Percentiles rank a stretch among this genome's conserved stretches.
Conservation (phyloP, 2,888 invertebrate species). For the Brachynemurus nebulosus region DNA sequence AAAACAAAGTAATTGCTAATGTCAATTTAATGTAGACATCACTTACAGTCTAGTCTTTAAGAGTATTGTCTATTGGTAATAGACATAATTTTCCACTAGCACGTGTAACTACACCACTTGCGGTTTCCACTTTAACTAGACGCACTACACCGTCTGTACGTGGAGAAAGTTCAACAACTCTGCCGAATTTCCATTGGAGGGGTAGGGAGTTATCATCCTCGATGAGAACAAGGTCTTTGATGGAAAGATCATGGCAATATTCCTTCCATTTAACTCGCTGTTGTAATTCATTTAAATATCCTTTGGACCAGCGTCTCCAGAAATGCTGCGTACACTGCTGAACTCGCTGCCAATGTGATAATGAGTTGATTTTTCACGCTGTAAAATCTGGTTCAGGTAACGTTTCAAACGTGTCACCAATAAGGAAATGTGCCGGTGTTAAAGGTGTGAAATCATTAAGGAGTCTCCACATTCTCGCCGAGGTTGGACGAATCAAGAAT, state of each 20-base stretch:
- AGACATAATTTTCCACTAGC: background rate
- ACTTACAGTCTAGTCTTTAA: too few relatives aligned
- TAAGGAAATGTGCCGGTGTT: conserved; percentile 21
- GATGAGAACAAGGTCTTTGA: background rate
- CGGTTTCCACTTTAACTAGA: background rate
- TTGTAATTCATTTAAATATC: conserved; percentile 20
- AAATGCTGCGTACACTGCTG: conserved; percentile 17
- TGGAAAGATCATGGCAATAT: background rate
- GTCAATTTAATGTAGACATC: too few relatives aligned
- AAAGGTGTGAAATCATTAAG: conserved; percentile 18
- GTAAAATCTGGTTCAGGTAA: conserved; percentile 15
- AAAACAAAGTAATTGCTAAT: too few relatives aligned
- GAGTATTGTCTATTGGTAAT: background rate
- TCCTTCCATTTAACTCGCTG: conserved; percentile 14
- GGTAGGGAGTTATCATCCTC: background rate
- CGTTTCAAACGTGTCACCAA: conserved; percentile 16
- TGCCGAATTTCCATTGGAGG: background rate
- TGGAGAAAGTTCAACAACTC: background rate
- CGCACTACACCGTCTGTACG: background rate
- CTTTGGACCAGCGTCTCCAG: conserved; percentile 16
- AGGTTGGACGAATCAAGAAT: too few relatives aligned
- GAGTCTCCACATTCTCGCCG: too few relatives aligned
- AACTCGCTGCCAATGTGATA: conserved; percentile 18
- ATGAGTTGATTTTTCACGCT: conserved; percentile 12
- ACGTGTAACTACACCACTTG: background rate